A percentile compares a stretch with the other conserved stretches of the same genome.
Evolutionary conservation across 2,113 vertebrate species (phyloP).

Genomic region (Lepus timidus): DNA sequence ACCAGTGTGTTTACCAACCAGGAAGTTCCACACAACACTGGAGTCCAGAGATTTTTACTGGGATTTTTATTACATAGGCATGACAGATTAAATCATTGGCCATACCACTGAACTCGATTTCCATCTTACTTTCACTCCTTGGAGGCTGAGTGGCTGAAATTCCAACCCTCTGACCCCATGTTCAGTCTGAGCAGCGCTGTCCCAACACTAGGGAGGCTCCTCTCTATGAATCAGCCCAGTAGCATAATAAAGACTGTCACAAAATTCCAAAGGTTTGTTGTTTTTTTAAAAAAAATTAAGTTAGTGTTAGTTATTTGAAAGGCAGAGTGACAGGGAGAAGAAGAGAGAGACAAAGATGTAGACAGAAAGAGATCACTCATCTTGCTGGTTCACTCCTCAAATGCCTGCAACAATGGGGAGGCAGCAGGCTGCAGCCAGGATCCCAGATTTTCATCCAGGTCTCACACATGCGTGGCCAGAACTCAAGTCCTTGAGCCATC

Average conservation of each 20-base stretch:
- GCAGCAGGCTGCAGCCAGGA: too few relatives aligned
- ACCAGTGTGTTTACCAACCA: not conserved
- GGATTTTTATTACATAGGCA: not conserved
- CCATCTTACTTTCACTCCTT: not conserved
- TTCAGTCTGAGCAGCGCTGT: not conserved
- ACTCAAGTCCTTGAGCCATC: too few relatives aligned
- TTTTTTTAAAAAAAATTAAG: too few relatives aligned
- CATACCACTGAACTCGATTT: not conserved
- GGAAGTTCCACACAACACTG: not conserved
- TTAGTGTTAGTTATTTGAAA: too few relatives aligned
- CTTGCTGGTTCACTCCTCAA: too few relatives aligned
- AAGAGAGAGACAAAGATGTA: too few relatives aligned
- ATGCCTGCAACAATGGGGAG: too few relatives aligned
- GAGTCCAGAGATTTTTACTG: not conserved
- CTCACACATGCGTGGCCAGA: too few relatives aligned
- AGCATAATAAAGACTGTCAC: not conserved
- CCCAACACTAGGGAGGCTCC: not conserved
- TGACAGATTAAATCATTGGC: not conserved
- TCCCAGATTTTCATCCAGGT: too few relatives aligned
- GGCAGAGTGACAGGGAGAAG: too few relatives aligned
- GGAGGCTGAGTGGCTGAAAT: not conserved
- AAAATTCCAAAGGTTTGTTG: not conserved
- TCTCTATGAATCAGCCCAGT: not conserved
- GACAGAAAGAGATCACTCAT: too few relatives aligned
- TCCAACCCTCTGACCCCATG: not conserved